phyloP scores from a whole-genome alignment of 1,140 invertebrate species.

The Brachionus plicatilis region DNA sequence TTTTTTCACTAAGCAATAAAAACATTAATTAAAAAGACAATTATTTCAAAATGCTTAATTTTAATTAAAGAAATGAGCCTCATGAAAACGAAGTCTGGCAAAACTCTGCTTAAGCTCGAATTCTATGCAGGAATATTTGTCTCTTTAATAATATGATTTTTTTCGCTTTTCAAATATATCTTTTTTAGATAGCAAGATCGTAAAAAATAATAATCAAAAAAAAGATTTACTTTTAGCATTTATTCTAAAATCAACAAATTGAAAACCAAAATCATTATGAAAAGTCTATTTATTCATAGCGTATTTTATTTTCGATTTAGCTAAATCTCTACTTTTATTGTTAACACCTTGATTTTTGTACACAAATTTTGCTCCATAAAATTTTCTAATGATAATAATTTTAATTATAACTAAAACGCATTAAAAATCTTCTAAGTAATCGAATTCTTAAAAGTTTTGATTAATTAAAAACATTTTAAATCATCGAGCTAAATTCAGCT shows the following conservation, averaged over 20 bases:
- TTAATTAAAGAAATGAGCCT: neutral
- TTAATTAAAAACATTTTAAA: neutral
- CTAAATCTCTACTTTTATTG: neutral
- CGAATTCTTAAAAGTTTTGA: neutral
- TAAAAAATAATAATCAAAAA: neutral
- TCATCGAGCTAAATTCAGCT: neutral
- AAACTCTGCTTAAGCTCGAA: neutral
- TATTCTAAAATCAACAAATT: neutral
- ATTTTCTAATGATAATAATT: neutral
- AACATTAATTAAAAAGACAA: neutral
- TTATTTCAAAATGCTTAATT: neutral
- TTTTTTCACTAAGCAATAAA: neutral
- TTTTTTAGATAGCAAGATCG: neutral
- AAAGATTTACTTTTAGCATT: neutral
- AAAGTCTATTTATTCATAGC: neutral
- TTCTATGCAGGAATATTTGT: neutral
- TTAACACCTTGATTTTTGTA: neutral
- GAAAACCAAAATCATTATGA: neutral
- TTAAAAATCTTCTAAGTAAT: neutral
- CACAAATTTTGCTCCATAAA: neutral
- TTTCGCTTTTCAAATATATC: no score
- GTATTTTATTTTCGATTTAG: neutral
- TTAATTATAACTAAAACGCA: neutral
- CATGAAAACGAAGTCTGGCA: neutral
- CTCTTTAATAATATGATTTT: neutral